Evolutionary conservation across 2,797 vertebrate genomes (phyloP).

Genomic region (Acanthurus tractus): DNA sequence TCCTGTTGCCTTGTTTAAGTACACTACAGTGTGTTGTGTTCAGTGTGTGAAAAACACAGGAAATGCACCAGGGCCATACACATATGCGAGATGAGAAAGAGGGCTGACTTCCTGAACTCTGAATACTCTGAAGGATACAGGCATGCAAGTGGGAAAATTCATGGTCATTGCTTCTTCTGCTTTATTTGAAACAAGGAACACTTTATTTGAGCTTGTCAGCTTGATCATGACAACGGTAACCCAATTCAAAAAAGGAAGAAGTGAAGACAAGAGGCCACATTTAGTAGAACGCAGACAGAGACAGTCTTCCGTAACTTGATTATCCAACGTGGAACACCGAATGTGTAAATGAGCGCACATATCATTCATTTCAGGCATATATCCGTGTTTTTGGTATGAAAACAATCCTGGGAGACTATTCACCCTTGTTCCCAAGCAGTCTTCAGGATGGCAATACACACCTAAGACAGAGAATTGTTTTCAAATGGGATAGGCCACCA

Average conservation of each 20-base stretch:
- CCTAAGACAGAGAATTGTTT: conserved; percentile 27
- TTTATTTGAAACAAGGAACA: conserved; percentile 66
- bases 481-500: conserved; percentile 32
- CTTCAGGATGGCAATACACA: conserved; percentile 7
- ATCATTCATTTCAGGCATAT: conserved; percentile 18
- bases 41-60: conserved; percentile 82
- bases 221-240: conserved; percentile 51
- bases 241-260: conserved; percentile 40
- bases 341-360: conserved; percentile 16
- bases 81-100: conserved; percentile 84
- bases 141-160: conserved; percentile 77
- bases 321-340: background rate
- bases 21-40: conserved; percentile 61
- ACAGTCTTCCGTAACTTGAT: conserved; percentile 21
- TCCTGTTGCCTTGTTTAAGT: conserved; percentile 78
- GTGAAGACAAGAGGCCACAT: conserved; percentile 26
- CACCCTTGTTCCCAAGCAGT: conserved; percentile 41
- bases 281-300: conserved; percentile 17
- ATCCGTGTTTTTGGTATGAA: conserved; percentile 27
- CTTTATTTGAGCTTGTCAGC: conserved; percentile 60
- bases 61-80: conserved; percentile 79
- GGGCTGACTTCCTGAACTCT: conserved; percentile 83
- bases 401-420: conserved; percentile 30
- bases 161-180: conserved; percentile 63
- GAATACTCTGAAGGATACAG: conserved; percentile 83